Conservation (phyloP, 2,113 vertebrate species). For the Cephalopterus ornatus region DNA sequence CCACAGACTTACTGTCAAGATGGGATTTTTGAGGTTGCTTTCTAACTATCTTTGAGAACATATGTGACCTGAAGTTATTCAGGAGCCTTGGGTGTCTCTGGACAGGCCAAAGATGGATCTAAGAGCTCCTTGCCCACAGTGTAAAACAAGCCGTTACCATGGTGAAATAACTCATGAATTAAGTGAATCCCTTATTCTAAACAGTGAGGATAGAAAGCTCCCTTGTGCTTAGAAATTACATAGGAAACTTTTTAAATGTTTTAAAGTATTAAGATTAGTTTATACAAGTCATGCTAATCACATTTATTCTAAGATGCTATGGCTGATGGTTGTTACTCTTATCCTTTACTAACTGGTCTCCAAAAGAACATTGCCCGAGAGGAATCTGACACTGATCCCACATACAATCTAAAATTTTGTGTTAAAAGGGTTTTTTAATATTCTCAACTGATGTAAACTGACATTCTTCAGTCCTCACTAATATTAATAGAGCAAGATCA, state of each 20-base stretch:
- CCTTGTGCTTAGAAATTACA: not conserved
- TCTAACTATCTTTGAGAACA: not conserved
- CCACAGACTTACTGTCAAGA: not conserved
- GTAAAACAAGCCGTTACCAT: not conserved
- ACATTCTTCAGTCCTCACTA: not conserved
- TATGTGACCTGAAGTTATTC: not conserved
- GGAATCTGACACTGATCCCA: not conserved
- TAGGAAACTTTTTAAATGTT: not conserved
- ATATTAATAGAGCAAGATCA: not conserved
- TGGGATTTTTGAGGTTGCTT: not conserved
- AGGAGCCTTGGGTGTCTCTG: not conserved
- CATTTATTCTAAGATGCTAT: not conserved
- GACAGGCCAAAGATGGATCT: not conserved
- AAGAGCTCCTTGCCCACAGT: not conserved
- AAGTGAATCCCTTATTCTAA: not conserved
- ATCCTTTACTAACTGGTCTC: not conserved
- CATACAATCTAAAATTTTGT: not conserved
- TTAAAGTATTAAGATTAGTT: not conserved
- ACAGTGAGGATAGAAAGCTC: not conserved
- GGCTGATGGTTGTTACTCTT: not conserved
- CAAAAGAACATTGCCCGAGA: not conserved
- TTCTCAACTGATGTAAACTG: constrained; percentile 5
- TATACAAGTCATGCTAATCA: not conserved
- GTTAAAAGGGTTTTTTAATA: not conserved
- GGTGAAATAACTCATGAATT: not conserved